Conservation (phyloP, 1,140 invertebrate species). For the Trichoplusia ni region DNA sequence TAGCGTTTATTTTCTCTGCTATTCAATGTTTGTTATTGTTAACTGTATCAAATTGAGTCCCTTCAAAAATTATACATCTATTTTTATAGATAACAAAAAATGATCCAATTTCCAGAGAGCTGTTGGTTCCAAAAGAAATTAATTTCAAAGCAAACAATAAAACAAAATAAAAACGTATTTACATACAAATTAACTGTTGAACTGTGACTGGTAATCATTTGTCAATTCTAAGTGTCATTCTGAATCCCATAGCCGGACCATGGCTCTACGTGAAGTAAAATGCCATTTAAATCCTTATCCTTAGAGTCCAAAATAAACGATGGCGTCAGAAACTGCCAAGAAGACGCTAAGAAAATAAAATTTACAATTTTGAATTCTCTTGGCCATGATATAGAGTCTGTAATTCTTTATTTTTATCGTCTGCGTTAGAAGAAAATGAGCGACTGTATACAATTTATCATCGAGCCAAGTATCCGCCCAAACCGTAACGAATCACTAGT, state of each 20-base stretch:
- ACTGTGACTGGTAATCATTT: conserved; percentile 72
- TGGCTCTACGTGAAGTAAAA: conserved; percentile 44
- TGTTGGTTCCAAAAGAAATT: conserved; percentile 9
- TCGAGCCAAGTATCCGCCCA: conserved; percentile 75
- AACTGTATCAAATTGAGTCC: conserved; percentile 44
- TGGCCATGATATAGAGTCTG: not conserved
- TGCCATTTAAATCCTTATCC: conserved; percentile 11
- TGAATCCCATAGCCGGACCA: conserved; percentile 47
- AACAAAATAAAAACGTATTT: conserved; percentile 53
- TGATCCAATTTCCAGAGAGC: not conserved
- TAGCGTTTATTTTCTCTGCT: conserved; percentile 74
- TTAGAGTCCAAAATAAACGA: conserved; percentile 52
- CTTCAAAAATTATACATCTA: conserved; percentile 16
- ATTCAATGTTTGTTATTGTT: conserved; percentile 72
- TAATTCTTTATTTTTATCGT: not conserved
- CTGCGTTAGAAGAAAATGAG: conserved; percentile 53
- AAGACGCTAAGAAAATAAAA: not conserved
- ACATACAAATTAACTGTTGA: conserved; percentile 74
- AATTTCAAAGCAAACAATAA: conserved; percentile 21
- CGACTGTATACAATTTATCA: conserved; percentile 74
- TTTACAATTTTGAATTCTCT: not conserved
- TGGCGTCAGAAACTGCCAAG: not conserved
- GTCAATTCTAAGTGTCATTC: conserved; percentile 74
- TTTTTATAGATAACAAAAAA: conserved; percentile 7
- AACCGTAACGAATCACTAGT: conserved; percentile 75